Evolutionary conservation across 2,113 vertebrate genomes (phyloP).

Genomic region (Amblyornis subalaris): DNA sequence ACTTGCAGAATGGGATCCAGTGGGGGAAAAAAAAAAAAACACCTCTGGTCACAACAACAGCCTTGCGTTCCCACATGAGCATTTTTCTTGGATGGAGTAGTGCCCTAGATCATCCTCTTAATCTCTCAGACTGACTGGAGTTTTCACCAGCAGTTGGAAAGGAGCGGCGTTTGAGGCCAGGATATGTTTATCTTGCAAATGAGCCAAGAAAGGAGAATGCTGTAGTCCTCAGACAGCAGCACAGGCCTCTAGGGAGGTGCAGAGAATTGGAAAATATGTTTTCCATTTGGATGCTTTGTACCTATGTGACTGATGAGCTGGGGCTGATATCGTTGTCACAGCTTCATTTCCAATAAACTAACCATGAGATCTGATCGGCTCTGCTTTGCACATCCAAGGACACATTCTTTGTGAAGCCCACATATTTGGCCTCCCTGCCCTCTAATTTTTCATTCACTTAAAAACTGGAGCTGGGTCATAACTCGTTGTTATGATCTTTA

Average conservation of each 20-base stretch:
- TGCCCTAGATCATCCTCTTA: slow-evolving; percentile 46
- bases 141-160: slow-evolving; percentile 30
- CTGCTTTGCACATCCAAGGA: not conserved
- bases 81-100: slow-evolving; percentile 53
- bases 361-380: not conserved
- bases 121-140: slow-evolving; percentile 8
- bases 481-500: not conserved
- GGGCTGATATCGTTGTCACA: not conserved
- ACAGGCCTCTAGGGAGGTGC: not conserved
- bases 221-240: not conserved
- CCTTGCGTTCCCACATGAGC: slow-evolving; percentile 20
- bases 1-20: not conserved
- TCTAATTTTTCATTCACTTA: slow-evolving; percentile 37
- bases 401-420: slow-evolving; percentile 4
- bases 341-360: not conserved
- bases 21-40: not conserved
- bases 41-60: not conserved
- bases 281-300: slow-evolving; percentile 8
- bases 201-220: not conserved
- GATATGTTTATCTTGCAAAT: slow-evolving; percentile 38
- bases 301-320: not conserved
- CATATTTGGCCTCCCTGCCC: not conserved
- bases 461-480: not conserved
- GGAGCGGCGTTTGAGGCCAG: not conserved
- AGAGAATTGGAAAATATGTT: not conserved